Base-by-base conservation (phyloP, 2,113 vertebrate genomes). In the Fregetta grallaria region DNA sequence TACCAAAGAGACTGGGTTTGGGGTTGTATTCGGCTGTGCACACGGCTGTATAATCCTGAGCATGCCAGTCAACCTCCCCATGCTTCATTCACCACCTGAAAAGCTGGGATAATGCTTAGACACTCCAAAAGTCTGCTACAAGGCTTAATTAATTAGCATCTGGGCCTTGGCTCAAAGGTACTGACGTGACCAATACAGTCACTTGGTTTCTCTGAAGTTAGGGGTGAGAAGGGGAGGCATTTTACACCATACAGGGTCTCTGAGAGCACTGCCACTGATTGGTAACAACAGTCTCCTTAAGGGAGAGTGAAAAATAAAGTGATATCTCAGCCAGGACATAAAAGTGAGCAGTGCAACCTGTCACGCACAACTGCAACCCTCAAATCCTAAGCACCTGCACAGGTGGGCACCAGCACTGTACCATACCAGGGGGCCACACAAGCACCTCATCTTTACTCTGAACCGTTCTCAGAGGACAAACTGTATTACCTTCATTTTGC, bases 201-300 rank as follows among this genome's bases (percentile, higher is more conserved):
- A 63, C 13, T 42, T 19, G 4, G 14, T 44, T 74, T 68, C 21
- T 71, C 65, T 75, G 58, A 71, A 47, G 23, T 0, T 81, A 52
- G 12, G 9, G 6, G 6, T 45, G 26, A 32, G n/a, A 49, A 62
- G 29, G 8, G 29, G 45, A 75, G 16, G 20, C 22, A 26, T 59
- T 80, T 59, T 21, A 67, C 8, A 70, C 14, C 3, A 10, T 4
- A 13, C 15, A 38, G n/a, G 21, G 26, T 44, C 44, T 71, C 68
- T 36, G 21, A 78, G 36, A 71, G 23, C 1, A 0, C 32, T 52
- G 65, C 47, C n/a, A 25, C 1, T n/a, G 23, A 38, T 1, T 40
- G 45, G 23, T 17, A 58, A 55, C 23, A 65, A 61, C 22, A 27
- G 8, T 8, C 11, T 68, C 42, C 65, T 52, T 38, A n/a, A 14